Percentiles rank a stretch among this genome's conserved stretches.
Conservation (phyloP, 2,888 invertebrate genomes). For the Cyclophora albipunctata region DNA sequence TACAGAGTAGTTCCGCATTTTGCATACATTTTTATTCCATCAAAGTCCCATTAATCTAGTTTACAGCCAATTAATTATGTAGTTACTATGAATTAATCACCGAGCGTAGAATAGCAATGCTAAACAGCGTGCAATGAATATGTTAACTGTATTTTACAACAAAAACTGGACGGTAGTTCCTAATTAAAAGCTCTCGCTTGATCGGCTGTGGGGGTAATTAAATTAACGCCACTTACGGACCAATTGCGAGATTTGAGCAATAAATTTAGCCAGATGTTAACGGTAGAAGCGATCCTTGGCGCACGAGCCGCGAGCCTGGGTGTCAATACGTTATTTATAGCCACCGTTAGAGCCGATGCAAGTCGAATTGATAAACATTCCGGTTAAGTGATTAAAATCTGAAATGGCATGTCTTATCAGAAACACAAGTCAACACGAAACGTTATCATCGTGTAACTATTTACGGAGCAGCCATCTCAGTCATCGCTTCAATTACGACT, state of each 20-base stretch:
- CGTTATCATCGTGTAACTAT: too few species aligned
- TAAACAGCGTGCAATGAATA: slow-evolving; percentile 4
- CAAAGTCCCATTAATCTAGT: too few species aligned
- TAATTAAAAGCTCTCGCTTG: slow-evolving; percentile 36
- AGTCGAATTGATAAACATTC: too few species aligned
- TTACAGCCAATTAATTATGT: not conserved
- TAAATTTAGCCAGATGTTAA: slow-evolving; percentile 49
- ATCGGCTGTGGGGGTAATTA: slow-evolving; percentile 43
- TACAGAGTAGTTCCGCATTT: too few species aligned
- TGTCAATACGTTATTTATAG: slow-evolving; percentile 31
- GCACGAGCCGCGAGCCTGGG: slow-evolving; percentile 16
- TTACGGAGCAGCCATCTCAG: too few species aligned
- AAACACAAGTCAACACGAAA: too few species aligned
- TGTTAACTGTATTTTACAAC: not conserved
- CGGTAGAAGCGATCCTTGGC: slow-evolving; percentile 9
- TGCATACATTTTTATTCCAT: too few species aligned
- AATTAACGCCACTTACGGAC: slow-evolving; percentile 63
- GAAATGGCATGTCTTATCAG: too few species aligned
- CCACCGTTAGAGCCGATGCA: not conserved
- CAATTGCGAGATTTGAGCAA: slow-evolving; percentile 65
- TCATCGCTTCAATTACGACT: too few species aligned
- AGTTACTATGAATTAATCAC: not conserved
- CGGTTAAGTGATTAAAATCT: too few species aligned
- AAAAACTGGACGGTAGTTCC: not conserved
- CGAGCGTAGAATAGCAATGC: not conserved